Conservation (phyloP, 2,797 vertebrate genomes). For the Thripadectes ignobilis region DNA sequence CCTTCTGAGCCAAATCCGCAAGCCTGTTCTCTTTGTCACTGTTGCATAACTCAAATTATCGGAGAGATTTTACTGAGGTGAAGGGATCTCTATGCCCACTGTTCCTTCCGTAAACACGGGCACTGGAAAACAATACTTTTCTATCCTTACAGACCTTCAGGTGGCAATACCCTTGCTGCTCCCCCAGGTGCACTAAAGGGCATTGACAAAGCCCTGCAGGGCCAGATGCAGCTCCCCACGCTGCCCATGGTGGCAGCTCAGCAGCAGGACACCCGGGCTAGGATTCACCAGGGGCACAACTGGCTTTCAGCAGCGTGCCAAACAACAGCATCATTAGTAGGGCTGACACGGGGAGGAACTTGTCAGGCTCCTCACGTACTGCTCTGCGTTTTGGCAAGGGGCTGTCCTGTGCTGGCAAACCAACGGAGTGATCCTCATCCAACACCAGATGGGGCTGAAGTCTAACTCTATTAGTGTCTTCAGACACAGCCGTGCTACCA, state of each 20-base stretch:
- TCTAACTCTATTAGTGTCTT: constrained; percentile 49
- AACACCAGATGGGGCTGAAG: constrained; percentile 79
- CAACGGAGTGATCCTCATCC: constrained; percentile 23
- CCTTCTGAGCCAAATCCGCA: constrained; percentile 16
- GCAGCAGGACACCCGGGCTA: not conserved
- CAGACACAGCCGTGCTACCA: not conserved
- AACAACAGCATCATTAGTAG: not conserved
- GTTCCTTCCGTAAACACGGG: not conserved
- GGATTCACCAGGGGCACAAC: not conserved
- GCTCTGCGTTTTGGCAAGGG: constrained; percentile 11
- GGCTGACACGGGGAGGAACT: not conserved
- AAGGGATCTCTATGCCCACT: not conserved
- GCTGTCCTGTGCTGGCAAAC: not conserved
- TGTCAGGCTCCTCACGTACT: constrained; percentile 13
- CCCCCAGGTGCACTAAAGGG: not conserved
- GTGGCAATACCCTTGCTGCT: not conserved
- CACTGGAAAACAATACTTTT: not conserved
- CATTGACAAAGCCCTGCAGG: not conserved
- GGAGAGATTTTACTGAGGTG: not conserved
- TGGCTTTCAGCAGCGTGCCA: not conserved
- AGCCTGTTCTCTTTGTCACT: not conserved
- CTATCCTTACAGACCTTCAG: not conserved
- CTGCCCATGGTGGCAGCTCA: not conserved
- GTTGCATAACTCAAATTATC: constrained; percentile 9
- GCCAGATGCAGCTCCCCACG: not conserved